phyloP scores from a whole-genome alignment of 1,140 invertebrate species.

The Temnothorax nylanderi region DNA sequence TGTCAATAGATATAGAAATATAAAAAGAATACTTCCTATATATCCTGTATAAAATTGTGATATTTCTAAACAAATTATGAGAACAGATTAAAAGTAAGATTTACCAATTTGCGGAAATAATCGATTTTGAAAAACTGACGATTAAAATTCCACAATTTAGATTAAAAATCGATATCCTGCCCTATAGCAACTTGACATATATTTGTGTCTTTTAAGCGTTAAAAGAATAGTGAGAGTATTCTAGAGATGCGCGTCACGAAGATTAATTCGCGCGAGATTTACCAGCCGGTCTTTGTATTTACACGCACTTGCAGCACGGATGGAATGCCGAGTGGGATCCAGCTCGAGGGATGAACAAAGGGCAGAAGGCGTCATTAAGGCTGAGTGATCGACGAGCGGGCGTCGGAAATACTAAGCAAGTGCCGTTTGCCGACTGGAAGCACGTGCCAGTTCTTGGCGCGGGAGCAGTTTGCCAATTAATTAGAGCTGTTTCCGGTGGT shows the following conservation, averaged over 20 bases:
- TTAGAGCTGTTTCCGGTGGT: conserved; percentile 54
- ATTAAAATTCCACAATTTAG: background rate
- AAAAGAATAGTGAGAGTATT: background rate
- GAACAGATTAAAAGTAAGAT: background rate
- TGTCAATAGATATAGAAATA: background rate
- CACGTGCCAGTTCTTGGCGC: conserved; percentile 55
- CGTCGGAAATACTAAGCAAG: conserved; percentile 61
- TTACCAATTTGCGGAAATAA: background rate
- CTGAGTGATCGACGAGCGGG: conserved; percentile 57
- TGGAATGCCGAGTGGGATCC: conserved; percentile 38
- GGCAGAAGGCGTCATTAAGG: conserved; percentile 58
- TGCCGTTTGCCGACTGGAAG: conserved; percentile 56
- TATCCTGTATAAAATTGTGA: background rate
- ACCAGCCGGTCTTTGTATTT: conserved; percentile 54
- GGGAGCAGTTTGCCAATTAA: conserved; percentile 56
- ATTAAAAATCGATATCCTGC: background rate
- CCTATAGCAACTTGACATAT: background rate
- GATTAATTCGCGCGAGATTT: conserved; percentile 67
- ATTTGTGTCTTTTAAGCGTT: background rate
- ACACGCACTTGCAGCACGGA: conserved; percentile 49
- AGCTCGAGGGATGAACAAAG: conserved; percentile 47
- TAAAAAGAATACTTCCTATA: background rate
- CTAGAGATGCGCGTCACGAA: conserved; percentile 20
- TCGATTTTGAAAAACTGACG: background rate
- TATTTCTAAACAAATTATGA: background rate